Percentiles rank a stretch among this genome's conserved stretches.
phyloP scores from a whole-genome alignment of 30 jellyfish, hydroid and myxozoan species.

The Sanderia malayensis region DNA sequence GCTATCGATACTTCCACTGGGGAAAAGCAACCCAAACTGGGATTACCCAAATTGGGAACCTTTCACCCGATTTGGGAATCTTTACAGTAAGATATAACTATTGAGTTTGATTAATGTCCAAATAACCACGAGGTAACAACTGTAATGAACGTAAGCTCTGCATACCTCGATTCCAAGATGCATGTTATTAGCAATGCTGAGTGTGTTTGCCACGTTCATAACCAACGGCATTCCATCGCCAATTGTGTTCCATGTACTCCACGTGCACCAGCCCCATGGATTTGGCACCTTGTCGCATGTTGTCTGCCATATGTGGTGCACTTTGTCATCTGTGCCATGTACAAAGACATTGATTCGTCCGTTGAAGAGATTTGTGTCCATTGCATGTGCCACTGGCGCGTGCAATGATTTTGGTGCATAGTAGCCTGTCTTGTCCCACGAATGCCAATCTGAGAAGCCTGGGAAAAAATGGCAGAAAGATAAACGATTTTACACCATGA shows the following conservation, averaged over 20 bases:
- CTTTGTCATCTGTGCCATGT: slow-evolving; percentile 90
- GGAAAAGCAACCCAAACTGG: no score
- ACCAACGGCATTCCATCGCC: slow-evolving; percentile 58
- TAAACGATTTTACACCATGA: no score
- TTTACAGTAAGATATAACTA: no score
- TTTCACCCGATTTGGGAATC: no score
- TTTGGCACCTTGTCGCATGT: slow-evolving; percentile 99
- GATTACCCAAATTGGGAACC: no score
- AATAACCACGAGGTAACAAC: no score
- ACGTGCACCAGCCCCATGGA: slow-evolving; percentile 99
- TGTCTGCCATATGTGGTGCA: slow-evolving; percentile 97
- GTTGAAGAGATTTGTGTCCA: slow-evolving; percentile 84
- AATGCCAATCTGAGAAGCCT: slow-evolving; percentile 83
- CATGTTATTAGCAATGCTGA: slow-evolving; percentile 80
- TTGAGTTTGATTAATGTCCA: no score
- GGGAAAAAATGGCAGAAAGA: no score
- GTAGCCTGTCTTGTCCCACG: slow-evolving; percentile 97
- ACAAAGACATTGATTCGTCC: slow-evolving; percentile 88
- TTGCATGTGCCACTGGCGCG: slow-evolving; percentile 96
- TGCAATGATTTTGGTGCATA: slow-evolving; percentile 82
- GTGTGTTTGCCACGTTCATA: slow-evolving; percentile 43
- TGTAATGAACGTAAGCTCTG: no score
- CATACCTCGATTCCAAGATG: slow-evolving; percentile 98
- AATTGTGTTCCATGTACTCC: slow-evolving; percentile 94
- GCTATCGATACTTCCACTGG: no score